phyloP scores from a whole-genome alignment of 2,797 vertebrate genomes.

The Vultur gryphus region DNA sequence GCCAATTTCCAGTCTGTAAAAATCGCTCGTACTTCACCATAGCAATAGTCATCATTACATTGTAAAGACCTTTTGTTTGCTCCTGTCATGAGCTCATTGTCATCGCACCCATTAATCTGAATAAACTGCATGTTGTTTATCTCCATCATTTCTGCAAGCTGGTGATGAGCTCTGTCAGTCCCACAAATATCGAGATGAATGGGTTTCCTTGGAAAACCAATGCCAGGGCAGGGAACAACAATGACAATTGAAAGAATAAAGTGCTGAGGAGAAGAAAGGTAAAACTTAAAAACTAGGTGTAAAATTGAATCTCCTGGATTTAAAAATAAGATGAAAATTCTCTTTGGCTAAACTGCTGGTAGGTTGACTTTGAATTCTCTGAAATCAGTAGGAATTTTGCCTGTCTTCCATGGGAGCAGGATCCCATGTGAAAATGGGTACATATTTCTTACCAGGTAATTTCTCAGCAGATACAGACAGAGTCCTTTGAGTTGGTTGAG shows the following conservation, averaged over 20 bases:
- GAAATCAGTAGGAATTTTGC: neutral
- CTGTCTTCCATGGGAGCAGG: neutral
- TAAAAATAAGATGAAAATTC: neutral
- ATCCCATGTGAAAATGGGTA: neutral
- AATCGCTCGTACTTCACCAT: neutral
- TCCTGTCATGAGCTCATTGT: slow-evolving; percentile 15
- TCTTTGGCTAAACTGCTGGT: neutral
- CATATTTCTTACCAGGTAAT: neutral
- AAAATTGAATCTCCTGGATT: neutral
- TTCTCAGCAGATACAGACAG: neutral
- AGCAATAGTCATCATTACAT: neutral
- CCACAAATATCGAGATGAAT: neutral
- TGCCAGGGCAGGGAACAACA: neutral
- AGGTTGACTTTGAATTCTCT: neutral
- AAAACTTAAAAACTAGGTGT: neutral
- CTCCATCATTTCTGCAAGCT: slow-evolving; percentile 37
- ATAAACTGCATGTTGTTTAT: slow-evolving; percentile 15
- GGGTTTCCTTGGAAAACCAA: neutral
- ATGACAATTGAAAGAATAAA: neutral
- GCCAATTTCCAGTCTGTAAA: slow-evolving; percentile 20
- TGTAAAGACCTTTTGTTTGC: slow-evolving; percentile 13
- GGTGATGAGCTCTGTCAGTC: slow-evolving; percentile 11
- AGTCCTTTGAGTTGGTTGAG: neutral
- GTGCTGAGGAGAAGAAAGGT: neutral
- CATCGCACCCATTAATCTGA: slow-evolving; percentile 12